phyloP scores from a whole-genome alignment of 2,888 invertebrate species.

The Caenorhabditis japonica region DNA sequence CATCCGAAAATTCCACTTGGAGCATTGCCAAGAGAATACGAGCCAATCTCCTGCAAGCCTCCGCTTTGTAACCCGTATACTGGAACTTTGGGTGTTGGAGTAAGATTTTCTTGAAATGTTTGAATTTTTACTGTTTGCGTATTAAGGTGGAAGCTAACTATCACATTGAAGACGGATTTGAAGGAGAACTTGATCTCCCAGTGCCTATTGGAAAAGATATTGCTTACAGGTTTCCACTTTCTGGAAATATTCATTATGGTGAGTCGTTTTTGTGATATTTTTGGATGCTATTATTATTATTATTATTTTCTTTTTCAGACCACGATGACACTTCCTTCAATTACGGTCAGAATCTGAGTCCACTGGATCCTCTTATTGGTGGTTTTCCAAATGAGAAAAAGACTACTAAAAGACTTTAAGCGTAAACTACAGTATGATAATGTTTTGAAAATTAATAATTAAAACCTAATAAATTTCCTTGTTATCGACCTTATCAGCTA shows the following conservation, averaged over 20 bases:
- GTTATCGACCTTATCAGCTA: conserved; percentile 1
- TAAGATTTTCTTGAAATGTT: conserved; percentile 5
- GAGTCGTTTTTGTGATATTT: too few relatives aligned
- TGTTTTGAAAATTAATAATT: conserved; percentile 13
- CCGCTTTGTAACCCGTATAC: conserved; percentile 65
- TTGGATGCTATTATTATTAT: too few relatives aligned
- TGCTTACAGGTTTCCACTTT: conserved; percentile 45
- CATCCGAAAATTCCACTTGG: conserved; percentile 64
- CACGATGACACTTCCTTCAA: conserved; percentile 46
- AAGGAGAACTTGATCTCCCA: conserved; percentile 59
- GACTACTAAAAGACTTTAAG: background rate
- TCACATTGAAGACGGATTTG: conserved; percentile 55
- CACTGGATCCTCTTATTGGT: conserved; percentile 36
- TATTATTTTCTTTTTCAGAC: conserved; percentile 33
- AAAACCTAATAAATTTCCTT: conserved; percentile 12
- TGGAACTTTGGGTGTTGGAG: conserved; percentile 60
- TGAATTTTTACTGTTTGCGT: background rate
- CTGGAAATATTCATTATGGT: conserved; percentile 57
- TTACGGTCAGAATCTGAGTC: conserved; percentile 50
- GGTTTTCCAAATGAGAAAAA: conserved; percentile 40
- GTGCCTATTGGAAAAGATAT: conserved; percentile 56
- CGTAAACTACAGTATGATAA: conserved; percentile 8
- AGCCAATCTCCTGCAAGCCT: conserved; percentile 62
- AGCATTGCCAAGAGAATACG: conserved; percentile 55
- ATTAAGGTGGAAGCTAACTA: conserved; percentile 52